Conservation (phyloP, 1,140 invertebrate species). For the Neelides sp. region DNA sequence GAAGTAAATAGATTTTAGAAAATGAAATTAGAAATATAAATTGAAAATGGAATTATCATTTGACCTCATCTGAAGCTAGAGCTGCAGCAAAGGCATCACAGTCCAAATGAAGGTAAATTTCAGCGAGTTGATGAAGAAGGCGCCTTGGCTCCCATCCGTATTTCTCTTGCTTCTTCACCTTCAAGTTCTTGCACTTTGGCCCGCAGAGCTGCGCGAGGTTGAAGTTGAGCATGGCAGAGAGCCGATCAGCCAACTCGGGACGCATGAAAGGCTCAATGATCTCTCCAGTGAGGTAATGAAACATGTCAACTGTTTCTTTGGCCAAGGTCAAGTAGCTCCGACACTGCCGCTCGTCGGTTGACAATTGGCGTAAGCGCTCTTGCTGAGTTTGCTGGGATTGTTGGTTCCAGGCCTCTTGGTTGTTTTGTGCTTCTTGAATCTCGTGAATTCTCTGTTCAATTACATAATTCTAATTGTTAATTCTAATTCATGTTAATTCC, state of each 20-base stretch:
- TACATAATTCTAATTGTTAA: no score
- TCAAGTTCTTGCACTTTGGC: constrained; percentile 91
- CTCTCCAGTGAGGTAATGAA: constrained; percentile 88
- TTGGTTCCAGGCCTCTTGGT: constrained; percentile 51
- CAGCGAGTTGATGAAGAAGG: constrained; percentile 77
- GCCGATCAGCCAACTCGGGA: constrained; percentile 76
- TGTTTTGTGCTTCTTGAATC: constrained; percentile 73
- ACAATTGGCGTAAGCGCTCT: constrained; percentile 59
- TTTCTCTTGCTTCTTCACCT: constrained; percentile 76
- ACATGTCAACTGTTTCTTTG: constrained; percentile 93
- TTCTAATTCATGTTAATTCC: no score
- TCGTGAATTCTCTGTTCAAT: constrained; percentile 67
- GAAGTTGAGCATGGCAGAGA: constrained; percentile 96
- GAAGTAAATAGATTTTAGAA: neutral
- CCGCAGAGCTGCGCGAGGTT: constrained; percentile 94
- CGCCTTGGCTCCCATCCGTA: constrained; percentile 92
- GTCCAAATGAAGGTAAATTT: constrained; percentile 94
- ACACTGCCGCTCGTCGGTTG: constrained; percentile 84
- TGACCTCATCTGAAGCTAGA: constrained; percentile 74
- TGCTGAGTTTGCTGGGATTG: constrained; percentile 60
- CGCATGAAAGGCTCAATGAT: constrained; percentile 87
- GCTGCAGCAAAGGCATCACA: constrained; percentile 78
- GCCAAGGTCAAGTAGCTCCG: constrained; percentile 86
- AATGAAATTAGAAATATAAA: neutral
- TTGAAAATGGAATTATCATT: constrained; percentile 11